Evolutionary conservation across 2,888 invertebrate genomes (phyloP).

Genomic region (Mimumesa dahlbomi): DNA sequence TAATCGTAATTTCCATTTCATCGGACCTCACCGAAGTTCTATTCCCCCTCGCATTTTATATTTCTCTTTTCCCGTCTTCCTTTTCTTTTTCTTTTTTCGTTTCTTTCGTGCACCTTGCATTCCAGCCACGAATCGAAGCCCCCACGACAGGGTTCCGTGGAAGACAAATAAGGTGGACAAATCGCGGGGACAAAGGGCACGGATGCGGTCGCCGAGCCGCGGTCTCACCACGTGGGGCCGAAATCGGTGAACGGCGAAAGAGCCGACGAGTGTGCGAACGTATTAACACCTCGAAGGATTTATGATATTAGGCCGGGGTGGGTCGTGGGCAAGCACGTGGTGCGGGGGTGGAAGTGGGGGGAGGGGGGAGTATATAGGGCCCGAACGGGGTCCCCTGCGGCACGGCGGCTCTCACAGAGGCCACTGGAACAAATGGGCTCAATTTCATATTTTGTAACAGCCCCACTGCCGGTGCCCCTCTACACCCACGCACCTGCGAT

Average conservation of each 20-base stretch:
- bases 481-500: slow-evolving; percentile 66
- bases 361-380: slow-evolving; percentile 33
- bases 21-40: too few species aligned
- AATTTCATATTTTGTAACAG: slow-evolving; percentile 78
- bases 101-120: not conserved
- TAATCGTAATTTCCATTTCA: too few species aligned
- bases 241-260: slow-evolving; percentile 54
- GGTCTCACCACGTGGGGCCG: slow-evolving; percentile 60
- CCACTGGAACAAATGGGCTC: slow-evolving; percentile 77
- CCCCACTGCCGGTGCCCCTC: slow-evolving; percentile 48
- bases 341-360: slow-evolving; percentile 21
- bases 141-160: slow-evolving; percentile 6
- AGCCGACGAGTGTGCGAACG: slow-evolving; percentile 73
- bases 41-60: too few species aligned
- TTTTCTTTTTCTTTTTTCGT: too few species aligned
- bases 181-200: slow-evolving; percentile 53
- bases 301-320: slow-evolving; percentile 71
- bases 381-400: slow-evolving; percentile 70
- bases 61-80: too few species aligned
- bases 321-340: slow-evolving; percentile 23
- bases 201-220: slow-evolving; percentile 38
- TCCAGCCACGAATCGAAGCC: slow-evolving; percentile 3
- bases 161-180: slow-evolving; percentile 46
- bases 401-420: slow-evolving; percentile 69
- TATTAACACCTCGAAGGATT: slow-evolving; percentile 79